Conservation (phyloP, 2,113 vertebrate species). For the Apodemus sylvaticus region DNA sequence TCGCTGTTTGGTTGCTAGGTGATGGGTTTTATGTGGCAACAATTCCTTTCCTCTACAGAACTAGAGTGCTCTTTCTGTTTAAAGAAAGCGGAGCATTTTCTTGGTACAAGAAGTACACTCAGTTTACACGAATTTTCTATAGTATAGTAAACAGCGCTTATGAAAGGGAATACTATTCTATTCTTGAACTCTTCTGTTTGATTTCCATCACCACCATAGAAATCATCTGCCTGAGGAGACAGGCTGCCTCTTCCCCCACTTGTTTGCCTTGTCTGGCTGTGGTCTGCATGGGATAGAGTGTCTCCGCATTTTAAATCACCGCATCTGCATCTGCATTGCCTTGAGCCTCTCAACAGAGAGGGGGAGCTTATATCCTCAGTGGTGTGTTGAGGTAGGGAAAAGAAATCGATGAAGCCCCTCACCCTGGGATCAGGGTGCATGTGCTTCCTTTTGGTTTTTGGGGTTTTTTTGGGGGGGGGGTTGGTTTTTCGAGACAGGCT, state of each 20-base stretch:
- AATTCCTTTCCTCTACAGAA: conserved; percentile 41
- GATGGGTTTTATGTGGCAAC: conserved; percentile 54
- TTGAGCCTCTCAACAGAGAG: background rate
- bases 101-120: background rate
- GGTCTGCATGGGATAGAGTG: background rate
- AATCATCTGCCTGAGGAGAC: conserved; percentile 27
- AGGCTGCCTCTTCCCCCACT: background rate
- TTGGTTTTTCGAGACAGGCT: no score
- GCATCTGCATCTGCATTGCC: background rate
- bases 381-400: background rate
- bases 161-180: background rate
- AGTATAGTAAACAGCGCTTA: background rate
- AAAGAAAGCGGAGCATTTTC: conserved; percentile 33
- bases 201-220: background rate
- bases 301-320: background rate
- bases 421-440: no score
- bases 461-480: no score
- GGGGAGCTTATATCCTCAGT: background rate
- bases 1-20: conserved; percentile 73
- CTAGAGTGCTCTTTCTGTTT: background rate
- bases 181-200: conserved; percentile 15
- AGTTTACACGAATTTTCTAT: background rate
- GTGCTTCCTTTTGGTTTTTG: no score
- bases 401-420: background rate
- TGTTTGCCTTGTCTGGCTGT: background rate